Percentiles rank a stretch among this genome's conserved stretches.
Conservation (phyloP, 2,888 invertebrate species). For the Syritta pipiens region DNA sequence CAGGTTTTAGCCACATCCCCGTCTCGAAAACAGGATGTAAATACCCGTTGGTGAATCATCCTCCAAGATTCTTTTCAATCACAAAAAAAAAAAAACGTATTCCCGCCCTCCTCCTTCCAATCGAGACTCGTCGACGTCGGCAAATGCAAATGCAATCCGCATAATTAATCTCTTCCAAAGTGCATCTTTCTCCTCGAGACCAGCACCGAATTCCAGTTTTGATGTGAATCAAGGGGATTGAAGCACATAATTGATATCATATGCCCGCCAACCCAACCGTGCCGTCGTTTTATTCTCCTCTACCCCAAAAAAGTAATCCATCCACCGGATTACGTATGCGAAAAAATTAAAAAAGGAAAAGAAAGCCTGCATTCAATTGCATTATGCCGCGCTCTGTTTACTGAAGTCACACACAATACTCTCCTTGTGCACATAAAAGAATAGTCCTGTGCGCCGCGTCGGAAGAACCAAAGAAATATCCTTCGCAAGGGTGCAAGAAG, state of each 20-base stretch:
- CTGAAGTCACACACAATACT: constrained; percentile 42
- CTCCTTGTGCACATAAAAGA: constrained; percentile 42
- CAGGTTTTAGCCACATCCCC: too few relatives aligned
- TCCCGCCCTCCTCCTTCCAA: too few relatives aligned
- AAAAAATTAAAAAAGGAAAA: too few relatives aligned
- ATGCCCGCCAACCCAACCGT: not conserved
- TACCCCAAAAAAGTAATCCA: constrained; percentile 2
- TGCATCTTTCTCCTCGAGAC: not conserved
- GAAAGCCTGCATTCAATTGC: constrained; percentile 48
- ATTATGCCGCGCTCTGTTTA: constrained; percentile 36
- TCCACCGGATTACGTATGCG: too few relatives aligned
- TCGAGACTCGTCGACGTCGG: not conserved
- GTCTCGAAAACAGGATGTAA: too few relatives aligned
- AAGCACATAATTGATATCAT: constrained; percentile 1
- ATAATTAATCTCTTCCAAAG: not conserved
- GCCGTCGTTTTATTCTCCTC: too few relatives aligned
- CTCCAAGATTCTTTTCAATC: too few relatives aligned
- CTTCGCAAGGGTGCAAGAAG: constrained; percentile 39
- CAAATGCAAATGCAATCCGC: not conserved
- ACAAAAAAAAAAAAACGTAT: not conserved
- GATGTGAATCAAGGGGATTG: constrained; percentile 1
- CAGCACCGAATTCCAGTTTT: constrained; percentile 1
- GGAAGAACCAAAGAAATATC: constrained; percentile 10
- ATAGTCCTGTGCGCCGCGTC: constrained; percentile 25
- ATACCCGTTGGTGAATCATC: too few relatives aligned